Evolutionary conservation across 2,888 invertebrate genomes (phyloP).

Genomic region (Nipponacmea schrenckii): DNA sequence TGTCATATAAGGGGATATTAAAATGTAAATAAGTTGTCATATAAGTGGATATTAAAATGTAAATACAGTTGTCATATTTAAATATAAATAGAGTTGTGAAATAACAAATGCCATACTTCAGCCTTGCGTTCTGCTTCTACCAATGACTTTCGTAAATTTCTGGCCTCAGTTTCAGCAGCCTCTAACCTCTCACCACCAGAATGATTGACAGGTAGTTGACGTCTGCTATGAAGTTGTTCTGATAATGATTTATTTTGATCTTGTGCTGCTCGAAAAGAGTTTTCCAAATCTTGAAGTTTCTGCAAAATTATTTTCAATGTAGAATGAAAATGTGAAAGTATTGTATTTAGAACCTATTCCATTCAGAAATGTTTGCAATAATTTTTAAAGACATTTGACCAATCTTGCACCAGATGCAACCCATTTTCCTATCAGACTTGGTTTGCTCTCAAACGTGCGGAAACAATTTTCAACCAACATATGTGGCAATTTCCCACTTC

Average conservation of each 20-base stretch:
- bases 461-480: no score
- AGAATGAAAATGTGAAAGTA: no score
- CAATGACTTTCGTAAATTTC: slow-evolving; percentile 46
- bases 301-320: slow-evolving; percentile 20
- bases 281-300: slow-evolving; percentile 53
- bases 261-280: slow-evolving; percentile 45
- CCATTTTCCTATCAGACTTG: no score
- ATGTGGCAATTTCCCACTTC: no score
- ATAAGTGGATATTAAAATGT: neutral
- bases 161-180: slow-evolving; percentile 47
- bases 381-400: no score
- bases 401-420: no score
- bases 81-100: neutral
- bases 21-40: no score
- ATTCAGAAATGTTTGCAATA: no score
- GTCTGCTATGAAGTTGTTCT: slow-evolving; percentile 53
- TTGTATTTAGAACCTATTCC: no score
- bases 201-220: slow-evolving; percentile 40
- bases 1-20: neutral
- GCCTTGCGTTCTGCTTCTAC: slow-evolving; percentile 51
- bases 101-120: slow-evolving; percentile 40
- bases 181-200: slow-evolving; percentile 48
- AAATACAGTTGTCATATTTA: no score
- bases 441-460: no score
- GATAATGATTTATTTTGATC: slow-evolving; percentile 54